Evolutionary conservation across 1,140 invertebrate species (phyloP).

Genomic region (Parapsyche elsis): DNA sequence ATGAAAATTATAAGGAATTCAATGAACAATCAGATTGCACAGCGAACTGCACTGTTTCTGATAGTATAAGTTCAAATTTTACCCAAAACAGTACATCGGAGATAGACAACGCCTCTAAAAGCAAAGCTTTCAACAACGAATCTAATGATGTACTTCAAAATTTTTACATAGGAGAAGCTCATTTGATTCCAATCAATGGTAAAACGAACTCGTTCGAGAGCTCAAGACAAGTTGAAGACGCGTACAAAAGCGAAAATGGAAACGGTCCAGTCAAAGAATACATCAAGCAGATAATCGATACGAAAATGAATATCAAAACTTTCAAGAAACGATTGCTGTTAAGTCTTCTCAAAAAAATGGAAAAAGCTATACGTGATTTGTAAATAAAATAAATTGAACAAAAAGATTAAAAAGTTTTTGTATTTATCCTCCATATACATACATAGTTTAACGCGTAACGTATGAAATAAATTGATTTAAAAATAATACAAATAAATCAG

Average conservation of each 20-base stretch:
- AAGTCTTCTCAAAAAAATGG: conserved; percentile 45
- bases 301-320: conserved; percentile 28
- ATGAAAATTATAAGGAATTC: conserved; percentile 6
- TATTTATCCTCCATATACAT: too few species aligned
- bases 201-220: conserved; percentile 46
- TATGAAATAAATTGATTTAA: too few species aligned
- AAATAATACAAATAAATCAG: too few species aligned
- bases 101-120: background rate
- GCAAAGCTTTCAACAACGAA: background rate
- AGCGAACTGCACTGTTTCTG: background rate
- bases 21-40: background rate
- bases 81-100: background rate
- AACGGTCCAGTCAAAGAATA: conserved; percentile 40
- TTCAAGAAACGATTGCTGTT: conserved; percentile 50
- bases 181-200: conserved; percentile 48
- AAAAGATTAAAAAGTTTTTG: too few species aligned
- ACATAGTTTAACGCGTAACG: too few species aligned
- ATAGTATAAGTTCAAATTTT: background rate
- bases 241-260: conserved; percentile 36
- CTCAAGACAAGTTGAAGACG: conserved; percentile 41
- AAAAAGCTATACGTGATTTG: conserved; percentile 20
- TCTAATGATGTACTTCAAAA: conserved; percentile 22
- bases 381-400: background rate
- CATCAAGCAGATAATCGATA: conserved; percentile 47
- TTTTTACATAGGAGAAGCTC: conserved; percentile 48